Percentiles rank a stretch among this genome's conserved stretches.
These are phyloP conservation scores for Holothuria scabra DNA, from an alignment of 53 echinoderm and acorn worm genomes.

Conservation along the genomic window DNA sequence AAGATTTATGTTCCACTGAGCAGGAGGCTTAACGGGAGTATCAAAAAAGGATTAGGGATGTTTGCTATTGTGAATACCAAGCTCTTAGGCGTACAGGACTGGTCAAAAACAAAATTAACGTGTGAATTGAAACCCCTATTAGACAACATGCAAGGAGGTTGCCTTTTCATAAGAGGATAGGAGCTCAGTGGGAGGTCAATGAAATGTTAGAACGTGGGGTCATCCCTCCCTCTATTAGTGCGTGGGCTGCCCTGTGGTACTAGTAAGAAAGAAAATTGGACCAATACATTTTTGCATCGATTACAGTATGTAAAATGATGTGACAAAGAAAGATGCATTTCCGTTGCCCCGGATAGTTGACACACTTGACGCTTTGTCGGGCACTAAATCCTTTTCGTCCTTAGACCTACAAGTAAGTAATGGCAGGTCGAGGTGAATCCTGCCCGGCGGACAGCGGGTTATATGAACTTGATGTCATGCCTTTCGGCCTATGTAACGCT, in stretches of 20 bases:
- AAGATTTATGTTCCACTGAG: not conserved
- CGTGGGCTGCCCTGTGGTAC: constrained; percentile 38
- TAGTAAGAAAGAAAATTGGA: constrained; percentile 53
- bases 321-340: constrained; percentile 52
- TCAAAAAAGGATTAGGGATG: not conserved
- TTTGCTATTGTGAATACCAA: not conserved
- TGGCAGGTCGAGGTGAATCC: constrained; percentile 58
- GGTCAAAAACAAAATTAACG: constrained; percentile 39
- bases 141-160: constrained; percentile 41
- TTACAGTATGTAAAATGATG: constrained; percentile 45
- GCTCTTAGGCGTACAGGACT: constrained; percentile 16
- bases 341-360: constrained; percentile 56
- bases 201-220: constrained; percentile 25
- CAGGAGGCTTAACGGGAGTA: not conserved
- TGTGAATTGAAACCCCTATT: constrained; percentile 27
- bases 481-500: constrained; percentile 57
- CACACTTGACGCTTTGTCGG: constrained; percentile 26
- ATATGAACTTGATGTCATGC: constrained; percentile 55
- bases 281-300: constrained; percentile 54
- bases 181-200: not conserved
- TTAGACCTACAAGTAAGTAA: constrained; percentile 50
- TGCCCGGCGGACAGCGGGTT: constrained; percentile 16
- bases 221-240: constrained; percentile 40
- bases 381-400: constrained; percentile 55
- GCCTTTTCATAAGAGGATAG: not conserved